Evolutionary conservation across 2,888 invertebrate species (phyloP).

Genomic region (Caenorhabditis panamensis): DNA sequence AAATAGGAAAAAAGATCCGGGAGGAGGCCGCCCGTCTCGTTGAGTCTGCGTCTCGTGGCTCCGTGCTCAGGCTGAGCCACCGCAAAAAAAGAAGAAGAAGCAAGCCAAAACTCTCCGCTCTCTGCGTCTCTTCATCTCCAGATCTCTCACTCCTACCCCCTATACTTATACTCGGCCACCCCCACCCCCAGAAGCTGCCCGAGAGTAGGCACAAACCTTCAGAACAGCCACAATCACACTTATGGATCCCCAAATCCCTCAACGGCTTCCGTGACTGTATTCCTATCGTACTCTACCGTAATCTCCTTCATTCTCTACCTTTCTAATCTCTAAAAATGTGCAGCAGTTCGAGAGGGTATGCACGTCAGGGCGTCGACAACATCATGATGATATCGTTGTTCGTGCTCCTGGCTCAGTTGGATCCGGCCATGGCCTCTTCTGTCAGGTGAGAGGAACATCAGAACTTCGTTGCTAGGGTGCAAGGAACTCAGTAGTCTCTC

Average conservation of each 20-base stretch:
- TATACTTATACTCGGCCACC: conserved; percentile 57
- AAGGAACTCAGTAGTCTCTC: not conserved
- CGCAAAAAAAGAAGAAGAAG: not conserved
- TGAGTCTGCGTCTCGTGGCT: not conserved
- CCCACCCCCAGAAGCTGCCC: conserved; percentile 46
- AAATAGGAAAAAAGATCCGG: not conserved
- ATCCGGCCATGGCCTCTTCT: conserved; percentile 38
- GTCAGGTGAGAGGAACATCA: conserved; percentile 33
- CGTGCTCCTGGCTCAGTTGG: conserved; percentile 42
- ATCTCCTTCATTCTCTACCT: not conserved
- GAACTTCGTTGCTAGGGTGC: not conserved
- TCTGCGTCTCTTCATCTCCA: conserved; percentile 21
- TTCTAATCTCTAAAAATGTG: conserved; percentile 25
- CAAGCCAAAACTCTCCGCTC: not conserved
- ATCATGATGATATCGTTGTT: conserved; percentile 53
- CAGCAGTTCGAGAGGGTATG: conserved; percentile 28
- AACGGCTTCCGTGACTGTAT: not conserved
- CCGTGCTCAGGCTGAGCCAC: not conserved
- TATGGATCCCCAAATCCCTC: not conserved
- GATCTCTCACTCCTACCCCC: conserved; percentile 28
- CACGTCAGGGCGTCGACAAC: not conserved
- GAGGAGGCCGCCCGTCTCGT: conserved; percentile 8
- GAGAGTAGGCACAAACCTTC: not conserved
- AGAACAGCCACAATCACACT: not conserved
- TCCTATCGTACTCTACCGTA: conserved; percentile 19